A percentile compares a stretch with the other conserved stretches of the same genome.
phyloP scores from a whole-genome alignment of 2,888 invertebrate species.

The Drosophila hamatofila region DNA sequence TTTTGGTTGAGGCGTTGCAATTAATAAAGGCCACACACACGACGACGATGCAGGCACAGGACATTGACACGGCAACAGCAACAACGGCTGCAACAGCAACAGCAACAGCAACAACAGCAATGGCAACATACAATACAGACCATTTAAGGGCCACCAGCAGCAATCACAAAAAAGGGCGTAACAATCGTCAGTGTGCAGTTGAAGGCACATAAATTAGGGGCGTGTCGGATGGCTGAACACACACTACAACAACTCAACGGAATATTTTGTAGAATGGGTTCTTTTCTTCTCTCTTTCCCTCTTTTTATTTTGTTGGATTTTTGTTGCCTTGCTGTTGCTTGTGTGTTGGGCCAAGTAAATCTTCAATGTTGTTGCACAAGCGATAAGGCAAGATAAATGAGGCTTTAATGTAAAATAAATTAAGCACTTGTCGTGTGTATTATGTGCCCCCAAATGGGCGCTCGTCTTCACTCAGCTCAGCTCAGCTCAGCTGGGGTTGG shows the following conservation, averaged over 20 bases:
- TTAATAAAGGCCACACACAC: slow-evolving; percentile 71
- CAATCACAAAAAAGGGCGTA: slow-evolving; percentile 69
- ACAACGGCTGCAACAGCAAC: slow-evolving; percentile 21
- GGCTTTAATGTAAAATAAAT: slow-evolving; percentile 80
- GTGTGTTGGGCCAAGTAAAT: slow-evolving; percentile 66
- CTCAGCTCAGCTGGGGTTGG: slow-evolving; percentile 7
- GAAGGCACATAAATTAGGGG: slow-evolving; percentile 77
- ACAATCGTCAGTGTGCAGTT: slow-evolving; percentile 67
- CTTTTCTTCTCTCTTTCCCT: slow-evolving; percentile 2
- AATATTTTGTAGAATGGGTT: slow-evolving; percentile 33
- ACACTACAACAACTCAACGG: slow-evolving; percentile 39
- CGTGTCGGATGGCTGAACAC: slow-evolving; percentile 54
- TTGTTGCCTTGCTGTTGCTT: slow-evolving; percentile 15
- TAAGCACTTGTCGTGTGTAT: slow-evolving; percentile 78
- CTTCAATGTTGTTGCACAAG: slow-evolving; percentile 77
- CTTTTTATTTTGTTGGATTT: slow-evolving; percentile 6
- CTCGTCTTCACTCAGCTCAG: slow-evolving; percentile 12
- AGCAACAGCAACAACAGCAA: slow-evolving; percentile 1
- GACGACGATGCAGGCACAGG: slow-evolving; percentile 47
- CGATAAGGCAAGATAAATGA: slow-evolving; percentile 80
- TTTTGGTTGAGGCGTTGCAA: slow-evolving; percentile 80
- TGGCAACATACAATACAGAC: slow-evolving; percentile 29
- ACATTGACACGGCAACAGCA: slow-evolving; percentile 66
- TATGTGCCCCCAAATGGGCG: slow-evolving; percentile 40
- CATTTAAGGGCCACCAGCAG: slow-evolving; percentile 17